Evolutionary conservation across 1,140 invertebrate species (phyloP).

Genomic region (Drosophila azteca): DNA sequence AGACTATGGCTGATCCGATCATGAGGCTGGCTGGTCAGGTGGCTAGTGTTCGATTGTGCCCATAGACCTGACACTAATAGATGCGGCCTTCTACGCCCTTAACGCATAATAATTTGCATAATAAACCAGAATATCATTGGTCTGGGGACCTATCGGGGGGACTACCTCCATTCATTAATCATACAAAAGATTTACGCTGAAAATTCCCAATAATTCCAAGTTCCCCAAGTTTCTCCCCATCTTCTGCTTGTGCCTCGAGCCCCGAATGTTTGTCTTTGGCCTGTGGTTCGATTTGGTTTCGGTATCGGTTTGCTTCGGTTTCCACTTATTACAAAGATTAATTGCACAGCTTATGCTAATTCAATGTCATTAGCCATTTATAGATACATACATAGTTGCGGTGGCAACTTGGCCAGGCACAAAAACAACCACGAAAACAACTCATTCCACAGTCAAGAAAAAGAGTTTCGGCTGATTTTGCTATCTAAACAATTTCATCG

Average conservation of each 20-base stretch:
- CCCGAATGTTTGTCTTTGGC: constrained; percentile 48
- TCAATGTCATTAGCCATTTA: constrained; percentile 79
- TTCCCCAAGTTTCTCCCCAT: not conserved
- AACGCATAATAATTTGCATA: constrained; percentile 71
- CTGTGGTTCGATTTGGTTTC: constrained; percentile 20
- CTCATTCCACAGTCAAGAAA: constrained; percentile 11
- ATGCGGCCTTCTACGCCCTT: constrained; percentile 74
- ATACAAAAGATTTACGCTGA: constrained; percentile 68
- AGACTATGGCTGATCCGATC: not conserved
- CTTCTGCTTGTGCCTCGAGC: constrained; percentile 20
- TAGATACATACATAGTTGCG: constrained; percentile 62
- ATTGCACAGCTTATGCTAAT: constrained; percentile 78
- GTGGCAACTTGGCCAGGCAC: constrained; percentile 60
- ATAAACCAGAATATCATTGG: constrained; percentile 48
- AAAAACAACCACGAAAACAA: constrained; percentile 19
- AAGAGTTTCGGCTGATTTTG: constrained; percentile 20
- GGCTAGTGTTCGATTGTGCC: constrained; percentile 16
- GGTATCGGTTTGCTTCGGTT: constrained; percentile 54
- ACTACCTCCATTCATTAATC: constrained; percentile 73
- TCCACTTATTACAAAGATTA: constrained; percentile 80
- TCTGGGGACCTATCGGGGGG: constrained; percentile 34
- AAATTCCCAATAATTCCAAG: constrained; percentile 71
- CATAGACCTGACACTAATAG: constrained; percentile 65
- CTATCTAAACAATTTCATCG: constrained; percentile 65
- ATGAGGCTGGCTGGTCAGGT: constrained; percentile 30